A percentile compares a stretch with the other conserved stretches of the same genome.
Evolutionary conservation across 2,797 vertebrate genomes (phyloP).

Genomic region (Podargus strigoides): DNA sequence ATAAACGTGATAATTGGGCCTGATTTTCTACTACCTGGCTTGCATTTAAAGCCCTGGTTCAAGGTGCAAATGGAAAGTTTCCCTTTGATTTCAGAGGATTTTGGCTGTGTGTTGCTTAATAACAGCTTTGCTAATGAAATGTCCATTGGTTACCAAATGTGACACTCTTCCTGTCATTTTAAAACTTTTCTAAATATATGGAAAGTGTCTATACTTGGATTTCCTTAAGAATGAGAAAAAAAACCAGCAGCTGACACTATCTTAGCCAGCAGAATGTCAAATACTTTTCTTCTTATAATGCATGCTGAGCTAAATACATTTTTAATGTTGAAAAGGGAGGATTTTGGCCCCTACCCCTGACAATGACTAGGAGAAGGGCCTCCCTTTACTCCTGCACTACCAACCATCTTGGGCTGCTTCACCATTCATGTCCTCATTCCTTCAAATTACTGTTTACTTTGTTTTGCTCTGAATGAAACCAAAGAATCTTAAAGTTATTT

Average conservation of each 20-base stretch:
- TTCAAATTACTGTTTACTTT: background rate
- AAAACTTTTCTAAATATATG: background rate
- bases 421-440: background rate
- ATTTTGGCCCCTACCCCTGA: background rate
- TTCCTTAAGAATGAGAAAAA: background rate
- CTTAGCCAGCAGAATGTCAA: background rate
- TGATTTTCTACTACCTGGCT: background rate
- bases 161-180: background rate
- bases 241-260: background rate
- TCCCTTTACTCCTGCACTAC: background rate
- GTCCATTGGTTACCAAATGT: background rate
- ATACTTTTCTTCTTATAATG: background rate
- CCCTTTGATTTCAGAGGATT: background rate
- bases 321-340: background rate
- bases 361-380: background rate
- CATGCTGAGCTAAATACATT: background rate
- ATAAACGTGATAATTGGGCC: background rate
- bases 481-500: background rate
- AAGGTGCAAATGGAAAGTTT: background rate
- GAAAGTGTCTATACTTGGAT: background rate
- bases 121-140: background rate
- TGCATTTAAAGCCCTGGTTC: background rate
- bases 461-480: background rate
- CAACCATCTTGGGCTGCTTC: background rate
- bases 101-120: background rate